phyloP scores from a whole-genome alignment of 2,888 invertebrate species.

The Dasypolia templi region DNA sequence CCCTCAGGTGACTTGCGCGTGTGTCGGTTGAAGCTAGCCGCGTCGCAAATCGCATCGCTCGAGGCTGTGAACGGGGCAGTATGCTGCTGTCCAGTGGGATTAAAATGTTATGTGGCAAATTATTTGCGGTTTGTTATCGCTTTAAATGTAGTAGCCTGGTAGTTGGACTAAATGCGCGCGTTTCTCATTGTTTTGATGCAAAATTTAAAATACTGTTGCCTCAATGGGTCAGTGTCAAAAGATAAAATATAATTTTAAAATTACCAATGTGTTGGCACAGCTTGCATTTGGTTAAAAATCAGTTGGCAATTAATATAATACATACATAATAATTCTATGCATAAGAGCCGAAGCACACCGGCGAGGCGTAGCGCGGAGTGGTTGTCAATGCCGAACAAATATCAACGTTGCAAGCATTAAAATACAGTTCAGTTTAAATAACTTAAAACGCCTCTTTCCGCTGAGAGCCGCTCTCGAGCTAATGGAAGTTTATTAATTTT shows the following conservation, averaged over 20 bases:
- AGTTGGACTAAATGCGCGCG: background rate
- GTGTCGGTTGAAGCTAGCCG: background rate
- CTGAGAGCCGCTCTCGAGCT: background rate
- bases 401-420: background rate
- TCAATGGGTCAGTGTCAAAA: background rate
- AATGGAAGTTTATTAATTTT: background rate
- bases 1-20: background rate
- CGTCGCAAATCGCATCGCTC: background rate
- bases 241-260: background rate
- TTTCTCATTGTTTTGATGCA: background rate
- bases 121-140: constrained; percentile 21
- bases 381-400: background rate
- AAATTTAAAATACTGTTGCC: constrained; percentile 9
- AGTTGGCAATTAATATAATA: background rate
- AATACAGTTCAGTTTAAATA: background rate
- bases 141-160: background rate
- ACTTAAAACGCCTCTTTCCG: background rate
- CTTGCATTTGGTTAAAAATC: background rate
- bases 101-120: background rate
- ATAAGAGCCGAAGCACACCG: background rate
- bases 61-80: background rate
- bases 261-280: no score
- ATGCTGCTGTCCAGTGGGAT: background rate
- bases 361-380: background rate
- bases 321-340: background rate